Evolutionary conservation across 2,888 invertebrate genomes (phyloP), one percentile per base, ranked within the genome.

Genomic region (Bimastos eiseni): DNA sequence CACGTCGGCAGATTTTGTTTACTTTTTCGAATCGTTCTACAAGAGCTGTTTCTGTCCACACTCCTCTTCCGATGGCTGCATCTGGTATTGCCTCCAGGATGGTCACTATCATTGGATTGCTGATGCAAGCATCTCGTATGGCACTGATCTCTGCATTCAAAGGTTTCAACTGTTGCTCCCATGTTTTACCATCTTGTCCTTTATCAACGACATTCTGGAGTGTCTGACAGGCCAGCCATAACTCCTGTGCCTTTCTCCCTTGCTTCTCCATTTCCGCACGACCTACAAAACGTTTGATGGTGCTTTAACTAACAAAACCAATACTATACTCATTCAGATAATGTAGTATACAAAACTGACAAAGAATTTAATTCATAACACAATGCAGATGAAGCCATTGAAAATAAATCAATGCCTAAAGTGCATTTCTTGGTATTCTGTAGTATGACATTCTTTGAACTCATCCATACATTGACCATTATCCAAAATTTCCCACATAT

Each of bases 201-300:
- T 96, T 95, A 91, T 97, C 96, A 15, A 98, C 96, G 37, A 97
- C 97, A 4, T 97, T 96, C 94, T 97, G 96, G 83, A 99, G 96
- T 5, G 98, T 97, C 94, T 98, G 98, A 93, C 98, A 98, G 1
- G 99, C 98, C 92, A 98, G 97, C 99, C 99, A 99, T 93, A 99
- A 96, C 44, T 97, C 96, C 95, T 98, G 98, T 0, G 98, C 97
- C 41, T 94, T 93, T 38, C 95, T 93, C 19, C 95, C 95, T 89
- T 95, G 94, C 90, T 95, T 94, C 93, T 96, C 96, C 90, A 92
- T 92, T 83, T 94, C 94, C 30, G 95, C 95, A 37, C 95, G 93
- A 21, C 93, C 95, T 95, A 93, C 37, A 70, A 38, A 37, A 37
- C n/a, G n/a, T 70, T n/a, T n/a, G 70, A 70, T 21, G 49, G 70